Evolutionary conservation across 2,113 vertebrate genomes (phyloP).

Genomic region (Diadophis punctatus): DNA sequence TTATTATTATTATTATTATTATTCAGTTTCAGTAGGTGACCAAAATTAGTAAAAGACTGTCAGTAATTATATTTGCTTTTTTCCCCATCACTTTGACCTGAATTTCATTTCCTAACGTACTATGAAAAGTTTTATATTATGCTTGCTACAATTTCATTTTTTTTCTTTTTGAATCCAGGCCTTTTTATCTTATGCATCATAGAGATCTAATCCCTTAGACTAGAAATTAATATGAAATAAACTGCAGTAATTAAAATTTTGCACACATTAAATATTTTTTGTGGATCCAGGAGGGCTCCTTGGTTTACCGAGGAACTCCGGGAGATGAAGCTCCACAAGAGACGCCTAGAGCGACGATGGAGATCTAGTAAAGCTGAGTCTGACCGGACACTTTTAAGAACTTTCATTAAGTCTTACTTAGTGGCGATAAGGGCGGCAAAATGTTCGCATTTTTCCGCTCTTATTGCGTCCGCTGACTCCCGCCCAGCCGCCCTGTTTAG

Average conservation of each 20-base stretch:
- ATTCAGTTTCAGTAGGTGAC: neutral
- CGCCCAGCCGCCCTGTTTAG: too few relatives aligned
- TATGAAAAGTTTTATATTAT: neutral
- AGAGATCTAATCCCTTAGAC: neutral
- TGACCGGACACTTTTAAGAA: too few relatives aligned
- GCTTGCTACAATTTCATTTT: neutral
- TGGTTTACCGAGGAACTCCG: too few relatives aligned
- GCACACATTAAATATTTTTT: neutral
- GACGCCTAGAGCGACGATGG: too few relatives aligned
- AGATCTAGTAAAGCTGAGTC: too few relatives aligned
- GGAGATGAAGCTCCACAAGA: too few relatives aligned
- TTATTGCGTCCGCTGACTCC: too few relatives aligned
- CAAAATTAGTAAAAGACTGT: neutral
- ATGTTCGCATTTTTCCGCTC: too few relatives aligned
- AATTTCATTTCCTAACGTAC: neutral
- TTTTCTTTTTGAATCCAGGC: neutral
- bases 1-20: too few relatives aligned
- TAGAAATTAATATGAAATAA: neutral
- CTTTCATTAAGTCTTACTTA: too few relatives aligned
- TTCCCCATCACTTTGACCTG: neutral
- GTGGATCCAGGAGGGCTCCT: too few relatives aligned
- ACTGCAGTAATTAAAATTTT: neutral
- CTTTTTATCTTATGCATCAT: neutral
- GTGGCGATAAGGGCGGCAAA: too few relatives aligned
- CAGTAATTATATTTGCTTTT: neutral